phyloP scores from a whole-genome alignment of 2,797 vertebrate species.

The Telmatherina bonti region DNA sequence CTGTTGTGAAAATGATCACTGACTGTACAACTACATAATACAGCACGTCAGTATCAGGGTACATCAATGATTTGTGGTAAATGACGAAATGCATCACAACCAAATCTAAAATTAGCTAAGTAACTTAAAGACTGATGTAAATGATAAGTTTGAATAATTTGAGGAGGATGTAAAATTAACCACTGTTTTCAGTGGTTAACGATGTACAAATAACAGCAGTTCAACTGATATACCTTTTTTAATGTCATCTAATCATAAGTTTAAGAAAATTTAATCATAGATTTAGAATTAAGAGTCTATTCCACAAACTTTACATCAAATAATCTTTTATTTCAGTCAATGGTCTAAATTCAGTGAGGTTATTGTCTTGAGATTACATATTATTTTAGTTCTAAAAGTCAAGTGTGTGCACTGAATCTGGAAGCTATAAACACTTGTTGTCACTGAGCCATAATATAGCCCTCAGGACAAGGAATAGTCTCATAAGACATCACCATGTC shows the following conservation, averaged over 20 bases:
- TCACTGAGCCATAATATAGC: background rate
- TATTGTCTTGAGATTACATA: constrained; percentile 2
- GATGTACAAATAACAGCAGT: background rate
- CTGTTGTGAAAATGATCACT: no score
- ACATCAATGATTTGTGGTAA: no score
- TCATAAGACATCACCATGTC: constrained; percentile 1
- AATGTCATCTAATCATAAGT: background rate
- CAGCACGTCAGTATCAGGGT: no score
- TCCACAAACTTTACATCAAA: no score
- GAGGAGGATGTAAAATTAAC: no score
- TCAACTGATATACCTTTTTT: background rate
- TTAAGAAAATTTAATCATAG: background rate
- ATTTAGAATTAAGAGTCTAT: background rate
- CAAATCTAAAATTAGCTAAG: background rate
- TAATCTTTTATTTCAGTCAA: constrained; percentile 2
- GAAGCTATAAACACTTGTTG: background rate
- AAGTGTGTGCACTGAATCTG: background rate
- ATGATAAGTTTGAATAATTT: background rate
- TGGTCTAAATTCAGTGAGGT: constrained; percentile 12
- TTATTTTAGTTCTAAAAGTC: constrained; percentile 14
- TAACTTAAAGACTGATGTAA: background rate
- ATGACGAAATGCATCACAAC: no score
- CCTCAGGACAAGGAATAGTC: background rate
- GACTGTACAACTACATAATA: no score
- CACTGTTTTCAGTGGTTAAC: background rate